Percentiles rank a stretch among this genome's conserved stretches.
These are phyloP conservation scores for Wasmannia auropunctata DNA, from an alignment of 1,140 invertebrate genomes.

Conservation along the genomic window DNA sequence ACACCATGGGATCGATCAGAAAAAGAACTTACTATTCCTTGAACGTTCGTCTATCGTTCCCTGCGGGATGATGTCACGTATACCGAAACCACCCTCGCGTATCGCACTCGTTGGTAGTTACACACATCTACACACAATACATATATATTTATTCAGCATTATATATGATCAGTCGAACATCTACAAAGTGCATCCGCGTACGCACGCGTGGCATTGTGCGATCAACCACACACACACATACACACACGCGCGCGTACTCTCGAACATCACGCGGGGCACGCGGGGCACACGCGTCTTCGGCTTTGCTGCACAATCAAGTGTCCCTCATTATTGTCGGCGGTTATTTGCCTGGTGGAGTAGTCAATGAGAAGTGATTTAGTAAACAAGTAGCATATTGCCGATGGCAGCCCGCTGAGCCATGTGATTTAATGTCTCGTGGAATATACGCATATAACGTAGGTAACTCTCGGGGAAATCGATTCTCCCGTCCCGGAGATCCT, in stretches of 20 bases:
- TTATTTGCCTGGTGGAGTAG: slow-evolving; percentile 74
- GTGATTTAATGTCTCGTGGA: slow-evolving; percentile 75
- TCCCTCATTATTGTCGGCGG: slow-evolving; percentile 73
- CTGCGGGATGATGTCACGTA: slow-evolving; percentile 56
- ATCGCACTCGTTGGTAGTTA: background rate
- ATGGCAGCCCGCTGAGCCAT: slow-evolving; percentile 73
- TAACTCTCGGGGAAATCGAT: slow-evolving; percentile 62
- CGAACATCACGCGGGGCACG: background rate
- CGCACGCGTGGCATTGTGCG: slow-evolving; percentile 5
- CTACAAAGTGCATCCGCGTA: background rate
- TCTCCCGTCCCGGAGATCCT: slow-evolving; percentile 1
- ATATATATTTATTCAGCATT: slow-evolving; percentile 1
- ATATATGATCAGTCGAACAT: background rate
- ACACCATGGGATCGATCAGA: background rate
- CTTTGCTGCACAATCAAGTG: slow-evolving; percentile 77
- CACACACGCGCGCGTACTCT: no score
- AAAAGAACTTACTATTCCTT: background rate
- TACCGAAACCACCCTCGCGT: background rate
- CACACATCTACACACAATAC: background rate
- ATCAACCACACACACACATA: slow-evolving; percentile 37
- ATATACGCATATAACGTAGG: slow-evolving; percentile 27
- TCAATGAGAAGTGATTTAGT: slow-evolving; percentile 78
- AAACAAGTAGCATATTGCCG: slow-evolving; percentile 82
- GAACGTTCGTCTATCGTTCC: slow-evolving; percentile 32
- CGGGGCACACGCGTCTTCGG: slow-evolving; percentile 75